Conservation (phyloP, 2,113 vertebrate species). For the Megaptera novaeangliae region DNA sequence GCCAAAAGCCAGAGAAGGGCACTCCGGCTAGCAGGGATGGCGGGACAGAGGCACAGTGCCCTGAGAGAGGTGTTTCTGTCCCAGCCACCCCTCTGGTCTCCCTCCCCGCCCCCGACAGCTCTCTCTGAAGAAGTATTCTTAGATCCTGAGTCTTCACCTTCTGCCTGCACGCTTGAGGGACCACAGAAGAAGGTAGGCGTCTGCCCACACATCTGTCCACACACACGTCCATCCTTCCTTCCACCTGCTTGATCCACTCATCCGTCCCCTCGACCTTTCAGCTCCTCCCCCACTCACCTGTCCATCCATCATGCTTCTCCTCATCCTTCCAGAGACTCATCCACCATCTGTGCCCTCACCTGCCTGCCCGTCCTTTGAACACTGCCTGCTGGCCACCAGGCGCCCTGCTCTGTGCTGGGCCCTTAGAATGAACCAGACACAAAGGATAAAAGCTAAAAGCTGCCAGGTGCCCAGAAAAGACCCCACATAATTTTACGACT, state of each 20-base stretch:
- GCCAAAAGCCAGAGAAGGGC: background rate
- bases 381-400: background rate
- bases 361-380: background rate
- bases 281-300: background rate
- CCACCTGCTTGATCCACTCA: background rate
- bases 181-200: slow-evolving; percentile 53
- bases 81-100: background rate
- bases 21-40: background rate
- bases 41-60: rapidly evolving
- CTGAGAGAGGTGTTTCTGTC: rapidly evolving
- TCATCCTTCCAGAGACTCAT: background rate
- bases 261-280: background rate
- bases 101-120: slow-evolving; percentile 48
- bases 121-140: slow-evolving; percentile 78
- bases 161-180: background rate
- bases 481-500: background rate
- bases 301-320: background rate
- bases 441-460: background rate
- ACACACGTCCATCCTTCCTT: rapidly evolving
- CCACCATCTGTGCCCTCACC: background rate
- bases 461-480: background rate
- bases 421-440: background rate
- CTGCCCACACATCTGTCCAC: rapidly evolving
- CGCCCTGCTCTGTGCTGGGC: background rate
- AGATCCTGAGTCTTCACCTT: slow-evolving; percentile 43